phyloP scores from a whole-genome alignment of 1,140 invertebrate genomes.

The Leptinotarsa texana region DNA sequence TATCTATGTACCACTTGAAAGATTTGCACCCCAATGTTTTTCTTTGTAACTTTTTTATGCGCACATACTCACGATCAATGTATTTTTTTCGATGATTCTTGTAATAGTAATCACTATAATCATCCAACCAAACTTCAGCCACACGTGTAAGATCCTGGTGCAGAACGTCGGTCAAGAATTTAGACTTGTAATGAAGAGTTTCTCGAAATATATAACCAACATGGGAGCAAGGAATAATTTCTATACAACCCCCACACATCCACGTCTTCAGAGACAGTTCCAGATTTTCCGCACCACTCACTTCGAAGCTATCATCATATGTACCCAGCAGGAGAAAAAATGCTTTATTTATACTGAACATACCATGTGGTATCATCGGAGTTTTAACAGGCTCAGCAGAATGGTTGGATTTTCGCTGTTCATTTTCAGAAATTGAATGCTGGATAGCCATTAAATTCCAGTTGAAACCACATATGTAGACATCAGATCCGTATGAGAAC shows the following conservation, averaged over 20 bases:
- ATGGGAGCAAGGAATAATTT: conserved; percentile 97
- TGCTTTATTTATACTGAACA: conserved; percentile 70
- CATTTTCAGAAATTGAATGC: conserved; percentile 93
- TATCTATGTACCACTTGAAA: conserved; percentile 98
- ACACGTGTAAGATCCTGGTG: conserved; percentile 89
- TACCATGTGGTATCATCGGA: conserved; percentile 91
- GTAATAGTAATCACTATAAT: conserved; percentile 98
- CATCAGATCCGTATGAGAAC: conserved; percentile 83
- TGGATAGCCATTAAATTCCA: conserved; percentile 96
- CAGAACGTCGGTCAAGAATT: conserved; percentile 91
- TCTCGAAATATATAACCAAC: conserved; percentile 97
- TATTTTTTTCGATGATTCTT: conserved; percentile 66
- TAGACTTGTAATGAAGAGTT: conserved; percentile 89
- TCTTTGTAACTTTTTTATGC: conserved; percentile 72
- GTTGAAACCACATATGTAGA: conserved; percentile 96
- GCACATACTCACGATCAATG: conserved; percentile 91
- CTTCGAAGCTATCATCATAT: conserved; percentile 98
- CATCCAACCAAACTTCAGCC: conserved; percentile 90
- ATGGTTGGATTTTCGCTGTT: conserved; percentile 80
- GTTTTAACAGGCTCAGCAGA: conserved; percentile 91
- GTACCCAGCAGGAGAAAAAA: conserved; percentile 95
- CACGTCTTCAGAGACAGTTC: conserved; percentile 95
- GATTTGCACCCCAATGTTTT: conserved; percentile 85
- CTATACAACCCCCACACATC: conserved; percentile 88
- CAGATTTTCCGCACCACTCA: conserved; percentile 97